Percentiles rank a stretch among this genome's conserved stretches.
phyloP scores from a whole-genome alignment of 2,888 invertebrate genomes.

The Serrognathus titanus region DNA sequence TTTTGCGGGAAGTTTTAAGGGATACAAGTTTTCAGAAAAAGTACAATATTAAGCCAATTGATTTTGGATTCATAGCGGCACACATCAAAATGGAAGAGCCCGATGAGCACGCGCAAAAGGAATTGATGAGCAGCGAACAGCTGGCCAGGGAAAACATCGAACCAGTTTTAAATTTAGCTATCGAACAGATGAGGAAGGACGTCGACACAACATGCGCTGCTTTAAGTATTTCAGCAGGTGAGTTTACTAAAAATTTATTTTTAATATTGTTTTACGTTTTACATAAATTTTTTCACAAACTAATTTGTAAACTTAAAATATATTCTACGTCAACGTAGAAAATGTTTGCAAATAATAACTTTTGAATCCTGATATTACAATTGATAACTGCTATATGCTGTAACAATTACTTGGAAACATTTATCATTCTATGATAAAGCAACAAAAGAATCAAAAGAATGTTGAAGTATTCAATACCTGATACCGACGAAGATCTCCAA shows the following conservation, averaged over 20 bases:
- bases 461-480: too few species aligned
- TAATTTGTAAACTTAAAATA: too few species aligned
- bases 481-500: too few species aligned
- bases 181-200: constrained; percentile 82
- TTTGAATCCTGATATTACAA: too few species aligned
- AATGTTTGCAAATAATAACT: too few species aligned
- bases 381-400: too few species aligned
- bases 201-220: constrained; percentile 81
- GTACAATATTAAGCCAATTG: constrained; percentile 77
- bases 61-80: constrained; percentile 56
- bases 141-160: constrained; percentile 74
- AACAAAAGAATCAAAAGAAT: too few species aligned
- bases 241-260: constrained; percentile 41
- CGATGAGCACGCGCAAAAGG: constrained; percentile 46
- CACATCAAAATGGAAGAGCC: constrained; percentile 67
- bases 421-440: too few species aligned
- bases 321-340: too few species aligned
- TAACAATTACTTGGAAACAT: too few species aligned
- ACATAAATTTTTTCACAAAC: too few species aligned
- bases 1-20: constrained; percentile 75
- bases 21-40: constrained; percentile 84
- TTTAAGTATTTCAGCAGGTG: constrained; percentile 85
- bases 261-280: too few species aligned
- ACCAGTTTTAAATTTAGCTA: constrained; percentile 78
- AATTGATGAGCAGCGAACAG: constrained; percentile 50